A percentile compares a stretch with the other conserved stretches of the same genome.
phyloP scores from a whole-genome alignment of 2,113 vertebrate species.

The Syngnathoides biaculeatus region DNA sequence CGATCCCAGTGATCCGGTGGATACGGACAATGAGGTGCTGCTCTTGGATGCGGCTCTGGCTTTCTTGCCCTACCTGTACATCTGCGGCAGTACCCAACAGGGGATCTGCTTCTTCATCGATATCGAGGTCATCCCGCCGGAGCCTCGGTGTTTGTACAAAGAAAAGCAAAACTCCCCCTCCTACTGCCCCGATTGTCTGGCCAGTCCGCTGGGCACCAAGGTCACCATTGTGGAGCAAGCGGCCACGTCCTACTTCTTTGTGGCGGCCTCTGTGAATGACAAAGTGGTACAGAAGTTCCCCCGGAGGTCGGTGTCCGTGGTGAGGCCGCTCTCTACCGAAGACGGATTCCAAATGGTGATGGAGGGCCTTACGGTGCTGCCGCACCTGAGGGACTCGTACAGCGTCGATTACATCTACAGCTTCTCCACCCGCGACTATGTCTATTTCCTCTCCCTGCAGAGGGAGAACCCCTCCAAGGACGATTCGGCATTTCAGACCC shows the following conservation, averaged over 20 bases:
- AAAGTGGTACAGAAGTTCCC: conserved; percentile 68
- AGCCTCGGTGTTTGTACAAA: conserved; percentile 75
- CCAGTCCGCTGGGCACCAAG: conserved; percentile 85
- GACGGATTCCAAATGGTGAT: conserved; percentile 76
- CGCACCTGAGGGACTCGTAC: conserved; percentile 71
- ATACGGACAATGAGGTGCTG: conserved; percentile 82
- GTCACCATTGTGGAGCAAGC: conserved; percentile 70
- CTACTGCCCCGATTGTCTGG: conserved; percentile 82
- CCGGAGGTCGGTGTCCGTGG: conserved; percentile 80
- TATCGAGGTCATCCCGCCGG: fast-evolving
- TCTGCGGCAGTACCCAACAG: conserved; percentile 78
- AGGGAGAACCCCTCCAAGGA: conserved; percentile 46
- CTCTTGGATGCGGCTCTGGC: conserved; percentile 68
- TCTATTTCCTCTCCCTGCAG: conserved; percentile 89
- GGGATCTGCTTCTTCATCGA: conserved; percentile 83
- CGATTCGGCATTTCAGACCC: conserved; percentile 70
- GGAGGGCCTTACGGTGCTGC: conserved; percentile 79
- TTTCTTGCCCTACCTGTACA: conserved; percentile 68
- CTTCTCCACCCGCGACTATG: conserved; percentile 68
- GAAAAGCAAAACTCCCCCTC: conserved; percentile 49
- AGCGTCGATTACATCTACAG: conserved; percentile 85
- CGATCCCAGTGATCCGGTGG: conserved; percentile 40
- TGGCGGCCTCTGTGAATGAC: conserved; percentile 78
- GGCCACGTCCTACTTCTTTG: conserved; percentile 74
- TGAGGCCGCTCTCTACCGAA: conserved; percentile 77